A percentile compares a stretch with the other conserved stretches of the same genome.
Conservation (phyloP, 2,797 vertebrate genomes). For the Poecilia picta region DNA sequence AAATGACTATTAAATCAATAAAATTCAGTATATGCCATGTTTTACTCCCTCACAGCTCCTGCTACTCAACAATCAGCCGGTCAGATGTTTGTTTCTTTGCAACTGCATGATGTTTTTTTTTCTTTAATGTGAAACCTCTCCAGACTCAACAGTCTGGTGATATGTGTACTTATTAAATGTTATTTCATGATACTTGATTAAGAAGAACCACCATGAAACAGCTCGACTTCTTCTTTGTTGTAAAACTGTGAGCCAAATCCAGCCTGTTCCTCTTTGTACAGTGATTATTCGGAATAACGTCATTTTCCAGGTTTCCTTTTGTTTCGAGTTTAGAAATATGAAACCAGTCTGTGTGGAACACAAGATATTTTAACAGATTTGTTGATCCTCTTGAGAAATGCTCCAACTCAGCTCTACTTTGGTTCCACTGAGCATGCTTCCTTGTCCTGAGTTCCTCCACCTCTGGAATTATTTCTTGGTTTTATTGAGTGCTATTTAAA, state of each 20-base stretch:
- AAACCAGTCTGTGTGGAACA: slow-evolving; percentile 42
- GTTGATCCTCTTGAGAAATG: slow-evolving; percentile 23
- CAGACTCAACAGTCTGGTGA: slow-evolving; percentile 48
- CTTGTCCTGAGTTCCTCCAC: slow-evolving; percentile 42
- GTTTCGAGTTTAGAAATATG: slow-evolving; percentile 14
- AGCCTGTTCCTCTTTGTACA: slow-evolving; percentile 47
- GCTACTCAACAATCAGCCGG: slow-evolving; percentile 15
- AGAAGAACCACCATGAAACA: slow-evolving; percentile 33
- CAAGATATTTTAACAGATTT: slow-evolving; percentile 19
- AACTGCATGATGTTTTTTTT: slow-evolving; percentile 47
- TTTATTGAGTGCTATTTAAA: slow-evolving; percentile 59
- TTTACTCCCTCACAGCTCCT: not conserved
- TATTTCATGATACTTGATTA: slow-evolving; percentile 42
- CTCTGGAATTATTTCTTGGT: slow-evolving; percentile 38
- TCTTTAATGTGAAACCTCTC: slow-evolving; percentile 39
- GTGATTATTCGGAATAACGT: slow-evolving; percentile 41
- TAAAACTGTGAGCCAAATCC: slow-evolving; percentile 41
- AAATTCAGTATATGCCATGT: not conserved
- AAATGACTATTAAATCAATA: slow-evolving; percentile 25
- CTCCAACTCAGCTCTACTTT: slow-evolving; percentile 44
- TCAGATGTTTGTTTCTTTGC: slow-evolving; percentile 36
- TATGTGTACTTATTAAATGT: slow-evolving; percentile 54
- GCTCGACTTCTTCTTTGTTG: slow-evolving; percentile 42
- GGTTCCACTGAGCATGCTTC: slow-evolving; percentile 64
- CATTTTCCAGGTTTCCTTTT: slow-evolving; percentile 26